phyloP scores from a whole-genome alignment of 2,888 invertebrate genomes.

The Agonopterix subpropinquella region DNA sequence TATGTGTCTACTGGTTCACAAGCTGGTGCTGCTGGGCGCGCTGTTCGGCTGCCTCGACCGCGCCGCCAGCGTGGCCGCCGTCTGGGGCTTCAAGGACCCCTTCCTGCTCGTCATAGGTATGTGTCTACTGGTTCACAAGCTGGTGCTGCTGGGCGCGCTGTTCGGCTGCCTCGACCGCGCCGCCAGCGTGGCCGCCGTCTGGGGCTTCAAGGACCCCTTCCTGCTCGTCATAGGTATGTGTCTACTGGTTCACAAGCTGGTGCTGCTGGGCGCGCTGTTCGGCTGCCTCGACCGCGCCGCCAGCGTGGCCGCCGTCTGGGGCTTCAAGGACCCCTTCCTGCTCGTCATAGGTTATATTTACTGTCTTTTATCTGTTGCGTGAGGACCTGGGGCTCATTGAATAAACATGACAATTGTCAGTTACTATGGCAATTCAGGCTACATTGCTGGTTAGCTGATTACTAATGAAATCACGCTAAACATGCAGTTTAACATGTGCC shows the following conservation, averaged over 20 bases:
- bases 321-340: conserved; percentile 90
- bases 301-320: conserved; percentile 89
- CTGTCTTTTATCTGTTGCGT: too few species aligned
- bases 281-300: conserved; percentile 93
- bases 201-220: conserved; percentile 92
- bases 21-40: conserved; percentile 91
- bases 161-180: conserved; percentile 95
- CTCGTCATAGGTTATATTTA: conserved; percentile 86
- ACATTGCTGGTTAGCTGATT: too few species aligned
- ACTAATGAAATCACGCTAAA: too few species aligned
- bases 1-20: conserved; percentile 54
- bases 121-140: conserved; percentile 79
- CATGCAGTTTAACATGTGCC: too few species aligned
- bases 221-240: conserved; percentile 78
- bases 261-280: conserved; percentile 90
- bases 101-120: conserved; percentile 83
- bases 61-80: conserved; percentile 89
- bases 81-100: conserved; percentile 90
- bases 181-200: conserved; percentile 88
- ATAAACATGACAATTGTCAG: too few species aligned
- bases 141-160: conserved; percentile 89
- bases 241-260: conserved; percentile 87
- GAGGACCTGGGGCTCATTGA: too few species aligned
- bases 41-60: conserved; percentile 94
- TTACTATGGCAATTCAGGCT: too few species aligned